A percentile compares a stretch with the other conserved stretches of the same genome.
These are phyloP conservation scores for Tiphia femorata DNA, from an alignment of 2,888 invertebrate genomes.

Conservation along the genomic window DNA sequence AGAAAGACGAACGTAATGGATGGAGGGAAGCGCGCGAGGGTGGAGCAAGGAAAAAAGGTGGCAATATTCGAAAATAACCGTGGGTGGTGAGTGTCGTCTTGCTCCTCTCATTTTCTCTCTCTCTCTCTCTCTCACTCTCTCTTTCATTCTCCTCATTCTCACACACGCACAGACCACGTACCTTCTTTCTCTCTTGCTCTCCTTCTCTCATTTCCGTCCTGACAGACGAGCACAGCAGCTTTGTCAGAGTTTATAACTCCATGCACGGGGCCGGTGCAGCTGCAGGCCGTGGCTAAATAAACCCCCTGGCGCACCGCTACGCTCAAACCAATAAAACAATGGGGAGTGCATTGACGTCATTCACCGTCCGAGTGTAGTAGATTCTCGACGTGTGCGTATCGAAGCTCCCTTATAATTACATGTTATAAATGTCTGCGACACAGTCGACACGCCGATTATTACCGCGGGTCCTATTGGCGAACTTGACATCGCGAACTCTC, in stretches of 20 bases:
- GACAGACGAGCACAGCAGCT: slow-evolving; percentile 22
- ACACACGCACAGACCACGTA: no score
- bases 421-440: no score
- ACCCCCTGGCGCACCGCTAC: slow-evolving; percentile 14
- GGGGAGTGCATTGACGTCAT: slow-evolving; percentile 34
- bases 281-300: slow-evolving; percentile 40
- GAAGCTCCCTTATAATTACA: no score
- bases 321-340: slow-evolving; percentile 41
- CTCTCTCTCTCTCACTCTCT: background rate
- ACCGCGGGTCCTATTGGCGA: no score
- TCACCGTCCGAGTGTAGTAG: no score
- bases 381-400: no score
- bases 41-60: slow-evolving; percentile 16
- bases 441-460: no score
- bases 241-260: slow-evolving; percentile 44
- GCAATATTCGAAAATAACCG: slow-evolving; percentile 32
- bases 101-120: background rate
- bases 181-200: background rate
- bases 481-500: no score
- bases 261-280: slow-evolving; percentile 24
- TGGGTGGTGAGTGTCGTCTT: slow-evolving; percentile 21
- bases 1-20: slow-evolving; percentile 5
- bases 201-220: background rate
- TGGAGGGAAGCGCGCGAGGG: background rate
- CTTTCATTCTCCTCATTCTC: slow-evolving; percentile 2